A percentile compares a stretch with the other conserved stretches of the same genome.
Evolutionary conservation across 2,888 invertebrate genomes (phyloP).

Genomic region (Argynnis bischoffii): DNA sequence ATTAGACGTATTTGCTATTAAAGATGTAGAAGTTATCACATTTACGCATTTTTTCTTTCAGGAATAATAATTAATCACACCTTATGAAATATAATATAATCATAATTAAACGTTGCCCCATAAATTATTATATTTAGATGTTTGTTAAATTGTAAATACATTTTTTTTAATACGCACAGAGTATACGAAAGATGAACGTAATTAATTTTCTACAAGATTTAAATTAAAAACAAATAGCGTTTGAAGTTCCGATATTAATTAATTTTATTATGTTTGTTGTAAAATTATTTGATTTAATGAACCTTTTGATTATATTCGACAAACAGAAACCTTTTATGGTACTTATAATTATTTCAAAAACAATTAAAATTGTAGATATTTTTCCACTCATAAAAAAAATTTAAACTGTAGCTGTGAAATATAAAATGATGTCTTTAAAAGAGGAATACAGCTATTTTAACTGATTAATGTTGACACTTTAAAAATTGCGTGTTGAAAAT

Average conservation of each 20-base stretch:
- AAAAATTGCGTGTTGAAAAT: conserved; percentile 30
- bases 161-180: not conserved
- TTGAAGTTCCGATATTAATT: conserved; percentile 24
- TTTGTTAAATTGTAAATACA: no score
- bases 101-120: not conserved
- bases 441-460: not conserved
- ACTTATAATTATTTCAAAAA: not conserved
- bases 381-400: no score
- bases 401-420: no score
- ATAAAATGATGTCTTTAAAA: not conserved
- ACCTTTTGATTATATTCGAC: conserved; percentile 4
- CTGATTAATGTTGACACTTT: conserved; percentile 6
- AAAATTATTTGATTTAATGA: conserved; percentile 16
- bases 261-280: conserved; percentile 17
- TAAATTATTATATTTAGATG: not conserved
- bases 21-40: no score
- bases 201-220: conserved; percentile 17
- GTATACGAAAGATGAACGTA: conserved; percentile 7
- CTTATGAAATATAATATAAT: no score
- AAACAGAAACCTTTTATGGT: not conserved
- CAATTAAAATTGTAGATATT: no score
- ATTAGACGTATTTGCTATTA: no score
- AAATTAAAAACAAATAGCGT: conserved; percentile 18
- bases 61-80: no score
- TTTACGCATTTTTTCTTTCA: no score